A percentile compares a stretch with the other conserved stretches of the same genome.
Conservation (phyloP, 92 coral and sea anemone species). For the Porites evermanni region DNA sequence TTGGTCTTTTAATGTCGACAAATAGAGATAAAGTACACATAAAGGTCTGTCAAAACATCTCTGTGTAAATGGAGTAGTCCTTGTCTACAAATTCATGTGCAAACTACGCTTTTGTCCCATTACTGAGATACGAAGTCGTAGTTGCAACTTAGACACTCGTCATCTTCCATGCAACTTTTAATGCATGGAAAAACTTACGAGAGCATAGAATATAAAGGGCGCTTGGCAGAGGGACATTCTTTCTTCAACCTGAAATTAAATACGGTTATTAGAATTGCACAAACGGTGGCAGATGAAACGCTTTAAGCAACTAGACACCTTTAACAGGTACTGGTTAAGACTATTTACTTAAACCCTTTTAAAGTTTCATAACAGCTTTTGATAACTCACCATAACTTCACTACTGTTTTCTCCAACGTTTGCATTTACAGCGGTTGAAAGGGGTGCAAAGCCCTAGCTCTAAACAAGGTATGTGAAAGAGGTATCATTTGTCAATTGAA, state of each 20-base stretch:
- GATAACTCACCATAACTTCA: no score
- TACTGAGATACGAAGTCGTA: conserved; percentile 36
- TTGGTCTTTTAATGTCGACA: not conserved
- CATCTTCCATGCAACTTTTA: conserved; percentile 31
- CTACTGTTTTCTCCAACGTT: no score
- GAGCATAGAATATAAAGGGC: not conserved
- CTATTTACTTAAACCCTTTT: no score
- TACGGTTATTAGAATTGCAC: not conserved
- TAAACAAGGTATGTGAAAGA: no score
- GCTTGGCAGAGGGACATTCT: not conserved
- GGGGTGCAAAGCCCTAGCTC: no score
- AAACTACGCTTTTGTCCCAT: conserved; percentile 10
- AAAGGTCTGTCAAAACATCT: not conserved
- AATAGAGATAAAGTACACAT: not conserved
- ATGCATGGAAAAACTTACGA: not conserved
- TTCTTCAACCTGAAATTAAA: not conserved
- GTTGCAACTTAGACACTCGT: conserved; percentile 52
- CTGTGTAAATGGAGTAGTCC: conserved; percentile 42
- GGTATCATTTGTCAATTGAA: no score
- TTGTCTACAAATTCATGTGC: conserved; percentile 19
- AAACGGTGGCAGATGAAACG: not conserved
- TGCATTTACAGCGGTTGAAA: no score
- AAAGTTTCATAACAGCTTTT: no score
- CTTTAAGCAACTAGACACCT: no score
- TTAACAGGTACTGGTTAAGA: no score